Percentiles rank a stretch among this genome's conserved stretches.
phyloP scores from a whole-genome alignment of 92 coral and sea anemone species.

The Zoanthus gigantus region DNA sequence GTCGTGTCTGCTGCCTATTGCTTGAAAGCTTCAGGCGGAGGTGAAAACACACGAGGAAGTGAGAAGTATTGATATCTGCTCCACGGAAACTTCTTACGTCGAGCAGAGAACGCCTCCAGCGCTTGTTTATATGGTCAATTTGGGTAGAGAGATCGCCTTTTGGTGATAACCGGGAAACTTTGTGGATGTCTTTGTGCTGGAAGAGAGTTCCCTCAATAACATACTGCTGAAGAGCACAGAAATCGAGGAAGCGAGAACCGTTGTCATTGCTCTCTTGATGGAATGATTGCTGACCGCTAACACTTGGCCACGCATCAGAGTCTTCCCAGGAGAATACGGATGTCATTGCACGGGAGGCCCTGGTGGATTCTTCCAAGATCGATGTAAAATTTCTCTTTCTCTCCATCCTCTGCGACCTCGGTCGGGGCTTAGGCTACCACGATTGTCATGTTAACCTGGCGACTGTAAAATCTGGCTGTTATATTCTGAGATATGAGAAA shows the following conservation, averaged over 20 bases:
- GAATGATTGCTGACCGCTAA: background rate
- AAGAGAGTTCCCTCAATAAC: background rate
- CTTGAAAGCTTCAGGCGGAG: slow-evolving; percentile 4
- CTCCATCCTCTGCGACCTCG: background rate
- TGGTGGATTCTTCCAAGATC: background rate
- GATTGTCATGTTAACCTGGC: background rate
- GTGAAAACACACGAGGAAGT: background rate
- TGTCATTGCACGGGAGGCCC: background rate
- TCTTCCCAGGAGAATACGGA: background rate
- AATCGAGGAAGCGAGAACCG: background rate
- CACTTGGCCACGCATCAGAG: background rate
- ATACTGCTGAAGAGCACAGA: background rate
- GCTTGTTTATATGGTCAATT: background rate
- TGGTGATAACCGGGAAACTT: background rate
- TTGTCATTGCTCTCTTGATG: background rate
- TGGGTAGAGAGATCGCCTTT: background rate
- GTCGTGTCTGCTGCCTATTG: background rate
- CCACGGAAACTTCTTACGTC: slow-evolving; percentile 14
- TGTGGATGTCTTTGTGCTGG: slow-evolving; percentile 1
- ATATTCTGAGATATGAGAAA: background rate
- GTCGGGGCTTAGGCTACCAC: background rate
- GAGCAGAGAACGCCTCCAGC: background rate
- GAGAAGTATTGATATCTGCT: slow-evolving; percentile 1
- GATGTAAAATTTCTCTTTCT: background rate
- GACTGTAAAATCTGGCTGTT: background rate